Evolutionary conservation across 2,888 invertebrate genomes (phyloP).

Genomic region (Silvanus unidentatus): DNA sequence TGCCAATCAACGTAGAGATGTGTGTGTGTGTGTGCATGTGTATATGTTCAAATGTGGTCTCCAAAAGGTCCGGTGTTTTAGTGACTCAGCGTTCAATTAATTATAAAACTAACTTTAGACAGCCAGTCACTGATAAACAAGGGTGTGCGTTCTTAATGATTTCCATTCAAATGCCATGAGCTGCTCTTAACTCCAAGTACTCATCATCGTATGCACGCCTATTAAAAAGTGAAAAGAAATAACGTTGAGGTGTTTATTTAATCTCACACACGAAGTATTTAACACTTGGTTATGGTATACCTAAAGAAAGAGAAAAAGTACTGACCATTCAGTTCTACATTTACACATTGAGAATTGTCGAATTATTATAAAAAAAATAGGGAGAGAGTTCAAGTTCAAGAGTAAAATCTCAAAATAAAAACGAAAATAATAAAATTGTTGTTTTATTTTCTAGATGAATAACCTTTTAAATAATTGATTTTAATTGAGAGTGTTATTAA

Average conservation of each 20-base stretch:
- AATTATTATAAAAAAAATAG: no score
- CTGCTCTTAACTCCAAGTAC: conserved; percentile 16
- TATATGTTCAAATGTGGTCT: conserved; percentile 11
- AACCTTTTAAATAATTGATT: conserved; percentile 34
- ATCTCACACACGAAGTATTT: neutral
- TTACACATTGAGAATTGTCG: no score
- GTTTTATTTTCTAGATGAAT: conserved; percentile 19
- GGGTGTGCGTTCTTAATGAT: conserved; percentile 30
- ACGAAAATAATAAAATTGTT: no score
- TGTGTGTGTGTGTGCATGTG: conserved; percentile 5
- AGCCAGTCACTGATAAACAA: conserved; percentile 22
- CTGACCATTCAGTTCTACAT: no score
- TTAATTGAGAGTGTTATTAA: conserved; percentile 39
- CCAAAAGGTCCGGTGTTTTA: conserved; percentile 19
- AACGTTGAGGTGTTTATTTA: conserved; percentile 2
- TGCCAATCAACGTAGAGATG: conserved; percentile 23
- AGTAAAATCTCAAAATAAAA: no score
- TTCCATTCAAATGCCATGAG: conserved; percentile 29
- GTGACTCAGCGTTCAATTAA: conserved; percentile 34
- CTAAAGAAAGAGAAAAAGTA: no score
- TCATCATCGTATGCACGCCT: conserved; percentile 15
- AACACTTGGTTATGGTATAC: no score
- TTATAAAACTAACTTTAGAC: conserved; percentile 31
- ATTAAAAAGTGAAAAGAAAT: neutral
- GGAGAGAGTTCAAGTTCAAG: no score